Base-by-base conservation (phyloP, 2,113 vertebrate species). In the Greenwoodochromis staneri region DNA sequence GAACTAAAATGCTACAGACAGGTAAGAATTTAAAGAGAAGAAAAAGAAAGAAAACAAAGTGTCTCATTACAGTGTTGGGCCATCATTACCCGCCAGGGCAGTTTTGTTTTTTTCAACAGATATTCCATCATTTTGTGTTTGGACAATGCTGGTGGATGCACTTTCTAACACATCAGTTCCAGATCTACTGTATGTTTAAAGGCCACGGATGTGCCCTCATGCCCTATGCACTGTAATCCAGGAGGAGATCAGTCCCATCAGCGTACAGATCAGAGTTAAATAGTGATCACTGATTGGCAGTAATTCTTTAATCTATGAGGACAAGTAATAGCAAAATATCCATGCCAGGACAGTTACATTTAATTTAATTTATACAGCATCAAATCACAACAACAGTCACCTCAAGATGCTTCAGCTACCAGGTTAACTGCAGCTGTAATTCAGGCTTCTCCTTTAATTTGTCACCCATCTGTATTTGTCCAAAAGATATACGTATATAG, bases 221-320 rank as follows among this genome's bases (percentile, higher is more conserved):
- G 1, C 0, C 71, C 1, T 1, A 31, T 31, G 42, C 3, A 49
- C 3, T 49, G 16, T 49, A 31, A 49, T 29, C 9, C 14, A 8
- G 14, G 40, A 76, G 9, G 40, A 47, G 42, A 78, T 19, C 71
- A 49, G 24, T 49, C 24, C 24, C 24, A 49, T 49, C 24, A 31
- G 24, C 2, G 9, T 31, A 78, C 42, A 13, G 3, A 49, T 78
- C 40, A 47, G 21, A 49, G 27, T 49, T 19, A 5, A 31, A 78
- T 31, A 5, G 71, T 31, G 42, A 31, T 49, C 42, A 78, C 9
- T 76, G 6, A 19, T 47, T 76, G 40, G 42, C 42, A 29, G 42
- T 29, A 27, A 47, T 17, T 47, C 40, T 76, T 45, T 73, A 19
- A n/a, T 31, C 42, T 49, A 31, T 78, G 45, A 2, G 42, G 45